Conservation (phyloP, 2,888 invertebrate species). For the Hydrotaea diabolus region DNA sequence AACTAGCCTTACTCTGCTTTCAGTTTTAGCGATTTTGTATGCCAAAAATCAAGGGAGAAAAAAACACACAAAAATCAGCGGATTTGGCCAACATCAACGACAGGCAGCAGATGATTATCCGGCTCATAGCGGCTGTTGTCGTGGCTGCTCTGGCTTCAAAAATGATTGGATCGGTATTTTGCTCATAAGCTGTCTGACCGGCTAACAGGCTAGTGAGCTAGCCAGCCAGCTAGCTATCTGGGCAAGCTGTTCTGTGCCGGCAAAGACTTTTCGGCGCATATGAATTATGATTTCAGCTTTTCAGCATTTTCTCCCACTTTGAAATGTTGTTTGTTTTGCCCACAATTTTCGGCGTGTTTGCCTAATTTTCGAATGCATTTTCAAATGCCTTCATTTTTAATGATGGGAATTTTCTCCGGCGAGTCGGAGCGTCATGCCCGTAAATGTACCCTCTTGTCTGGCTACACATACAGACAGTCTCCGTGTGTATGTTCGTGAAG, state of each 20-base stretch:
- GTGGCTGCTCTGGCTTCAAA: conserved; percentile 7
- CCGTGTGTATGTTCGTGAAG: background rate
- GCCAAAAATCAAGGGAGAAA: conserved; percentile 13
- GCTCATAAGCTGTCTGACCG: background rate
- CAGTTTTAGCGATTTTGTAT: conserved; percentile 27
- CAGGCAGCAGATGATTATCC: conserved; percentile 18
- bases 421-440: background rate
- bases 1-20: background rate
- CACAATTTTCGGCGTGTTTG: conserved; percentile 14
- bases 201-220: too few relatives aligned
- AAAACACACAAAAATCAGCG: background rate
- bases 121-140: conserved; percentile 17
- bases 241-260: conserved; percentile 9
- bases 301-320: conserved; percentile 13
- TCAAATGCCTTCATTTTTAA: conserved; percentile 19
- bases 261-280: conserved; percentile 78
- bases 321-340: conserved; percentile 25
- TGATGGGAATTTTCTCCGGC: conserved; percentile 33
- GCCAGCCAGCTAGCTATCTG: too few relatives aligned
- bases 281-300: conserved; percentile 73
- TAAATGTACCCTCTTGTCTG: too few relatives aligned
- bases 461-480: background rate
- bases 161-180: conserved; percentile 46
- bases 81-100: background rate
- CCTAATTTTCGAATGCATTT: background rate